Base-by-base conservation (phyloP, 2,113 vertebrate genomes). In the Poecile atricapillus region DNA sequence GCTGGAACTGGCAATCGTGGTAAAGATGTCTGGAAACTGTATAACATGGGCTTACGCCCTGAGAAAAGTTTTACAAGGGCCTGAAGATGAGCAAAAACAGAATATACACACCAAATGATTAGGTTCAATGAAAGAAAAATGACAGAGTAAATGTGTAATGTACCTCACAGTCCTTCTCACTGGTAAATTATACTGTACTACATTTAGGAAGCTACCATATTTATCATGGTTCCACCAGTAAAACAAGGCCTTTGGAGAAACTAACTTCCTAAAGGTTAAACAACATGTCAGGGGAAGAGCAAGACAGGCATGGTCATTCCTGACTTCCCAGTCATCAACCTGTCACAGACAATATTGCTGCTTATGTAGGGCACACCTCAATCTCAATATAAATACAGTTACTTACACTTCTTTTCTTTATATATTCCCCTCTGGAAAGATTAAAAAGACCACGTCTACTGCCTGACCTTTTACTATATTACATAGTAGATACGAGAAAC, bases 21-120 rank as follows among this genome's bases (percentile, higher is more conserved):
- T 60, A 99, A 95, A 4, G 99, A 99, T 5, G 98, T 99, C 98
- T 99, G 99, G 97, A 99, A 99, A 94, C 99, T 99, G 97, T 99
- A 99, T 27, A 99, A 87, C 99, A 99, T 99, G 58, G 99, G 99
- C 77, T 99, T 99, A 23, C 98, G 98, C 71, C 99, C 98, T 9
- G 99, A 99, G 69, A 99, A 99, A 90, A 99, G 93, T 96, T 98
- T 99, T 86, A 99, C 98, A 91, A 99, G 97, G 33, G 97, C 0
- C 99, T 99, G 92, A 47, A 84, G 80, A 46, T 74, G 77, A 77
- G 79, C 5, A 94, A 62, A 55, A 81, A 3, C 33, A 80, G 67
- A 80, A 74, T 7, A 84, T 6, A 80, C 9, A 28, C 28, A 9
- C 50, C 35, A 69, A 65, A 77, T 86, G 43, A 92, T 25, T 77